phyloP scores from a whole-genome alignment of 1,140 invertebrate species.

The Aphaenogaster rudis region DNA sequence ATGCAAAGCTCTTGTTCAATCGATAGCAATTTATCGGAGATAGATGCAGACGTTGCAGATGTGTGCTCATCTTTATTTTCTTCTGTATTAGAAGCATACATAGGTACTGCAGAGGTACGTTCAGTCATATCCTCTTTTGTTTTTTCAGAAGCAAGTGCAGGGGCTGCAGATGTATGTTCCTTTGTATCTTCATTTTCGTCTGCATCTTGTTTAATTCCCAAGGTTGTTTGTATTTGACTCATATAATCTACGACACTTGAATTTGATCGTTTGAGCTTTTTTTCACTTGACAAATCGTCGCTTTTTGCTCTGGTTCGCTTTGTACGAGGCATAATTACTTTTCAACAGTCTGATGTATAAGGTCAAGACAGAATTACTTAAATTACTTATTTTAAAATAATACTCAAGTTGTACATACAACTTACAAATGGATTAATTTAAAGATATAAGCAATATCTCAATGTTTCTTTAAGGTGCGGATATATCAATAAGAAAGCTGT shows the following conservation, averaged over 20 bases:
- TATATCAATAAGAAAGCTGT: neutral
- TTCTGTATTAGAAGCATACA: constrained; percentile 64
- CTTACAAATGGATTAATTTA: neutral
- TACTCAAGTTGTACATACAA: neutral
- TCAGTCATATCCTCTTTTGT: constrained; percentile 15
- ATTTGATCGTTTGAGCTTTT: constrained; percentile 54
- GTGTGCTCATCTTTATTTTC: neutral
- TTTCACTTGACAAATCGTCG: constrained; percentile 61
- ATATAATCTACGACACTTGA: constrained; percentile 3
- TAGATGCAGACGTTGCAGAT: constrained; percentile 27
- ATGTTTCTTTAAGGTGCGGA: neutral
- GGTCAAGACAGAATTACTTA: neutral
- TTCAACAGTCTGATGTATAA: neutral
- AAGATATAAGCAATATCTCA: neutral
- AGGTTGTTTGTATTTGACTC: neutral
- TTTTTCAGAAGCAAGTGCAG: constrained; percentile 71
- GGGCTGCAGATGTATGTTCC: neutral
- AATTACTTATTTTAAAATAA: neutral
- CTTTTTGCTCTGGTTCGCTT: constrained; percentile 72
- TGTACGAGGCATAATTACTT: constrained; percentile 9
- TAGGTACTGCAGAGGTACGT: neutral
- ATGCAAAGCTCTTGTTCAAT: constrained; percentile 81
- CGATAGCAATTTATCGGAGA: constrained; percentile 80
- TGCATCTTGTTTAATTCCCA: constrained; percentile 9
- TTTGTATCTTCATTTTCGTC: neutral